phyloP scores from a whole-genome alignment of 2,888 invertebrate species.

The Rhagonycha lutea region DNA sequence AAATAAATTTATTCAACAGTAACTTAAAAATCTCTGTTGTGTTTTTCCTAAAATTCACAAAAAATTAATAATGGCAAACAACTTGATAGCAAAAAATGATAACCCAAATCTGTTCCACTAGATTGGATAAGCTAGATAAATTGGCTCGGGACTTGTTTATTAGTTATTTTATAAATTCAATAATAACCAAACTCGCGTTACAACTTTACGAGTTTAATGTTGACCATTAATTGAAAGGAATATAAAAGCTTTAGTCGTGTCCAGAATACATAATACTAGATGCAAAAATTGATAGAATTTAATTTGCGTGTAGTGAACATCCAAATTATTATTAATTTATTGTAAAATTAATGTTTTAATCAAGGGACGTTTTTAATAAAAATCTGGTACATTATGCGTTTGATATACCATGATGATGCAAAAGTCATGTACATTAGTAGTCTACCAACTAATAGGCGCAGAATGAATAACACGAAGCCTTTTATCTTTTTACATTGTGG shows the following conservation, averaged over 20 bases:
- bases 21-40: too few species aligned
- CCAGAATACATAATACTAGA: background rate
- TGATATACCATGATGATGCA: background rate
- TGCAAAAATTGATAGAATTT: background rate
- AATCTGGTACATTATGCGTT: background rate
- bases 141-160: background rate
- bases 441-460: conserved; percentile 8
- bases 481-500: conserved; percentile 17
- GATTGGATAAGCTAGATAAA: background rate
- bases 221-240: background rate
- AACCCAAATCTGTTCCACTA: too few species aligned
- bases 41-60: too few species aligned
- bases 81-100: too few species aligned
- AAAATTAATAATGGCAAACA: too few species aligned
- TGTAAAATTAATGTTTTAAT: background rate
- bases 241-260: background rate
- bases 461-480: conserved; percentile 15
- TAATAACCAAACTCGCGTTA: background rate
- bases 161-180: background rate
- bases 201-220: background rate
- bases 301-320: background rate
- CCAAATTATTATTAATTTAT: background rate
- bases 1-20: too few species aligned
- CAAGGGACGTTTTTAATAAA: background rate
- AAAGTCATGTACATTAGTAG: conserved; percentile 8